Percentiles rank a stretch among this genome's conserved stretches.
phyloP scores from a whole-genome alignment of 1,140 invertebrate species.

The Luehdorfia chinensis region DNA sequence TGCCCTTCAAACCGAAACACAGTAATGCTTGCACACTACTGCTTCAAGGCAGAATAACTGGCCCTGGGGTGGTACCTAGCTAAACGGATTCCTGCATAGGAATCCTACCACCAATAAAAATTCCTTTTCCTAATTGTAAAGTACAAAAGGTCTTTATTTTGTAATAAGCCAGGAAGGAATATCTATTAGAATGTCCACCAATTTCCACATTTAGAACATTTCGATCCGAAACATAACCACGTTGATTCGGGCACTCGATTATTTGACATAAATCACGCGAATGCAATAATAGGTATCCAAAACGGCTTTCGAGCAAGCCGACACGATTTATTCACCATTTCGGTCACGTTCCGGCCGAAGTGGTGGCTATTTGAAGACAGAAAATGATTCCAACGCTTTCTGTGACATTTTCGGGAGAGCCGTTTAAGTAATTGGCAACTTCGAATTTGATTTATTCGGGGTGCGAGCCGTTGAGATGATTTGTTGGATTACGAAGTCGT shows the following conservation, averaged over 20 bases:
- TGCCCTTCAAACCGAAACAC: too few species aligned
- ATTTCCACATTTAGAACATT: too few species aligned
- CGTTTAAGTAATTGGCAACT: conserved; percentile 39
- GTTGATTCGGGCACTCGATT: conserved; percentile 41
- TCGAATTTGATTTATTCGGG: conserved; percentile 33
- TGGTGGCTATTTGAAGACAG: conserved; percentile 48
- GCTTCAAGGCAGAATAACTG: too few species aligned
- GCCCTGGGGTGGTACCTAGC: too few species aligned
- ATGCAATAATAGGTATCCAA: conserved; percentile 52
- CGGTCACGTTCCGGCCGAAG: conserved; percentile 51
- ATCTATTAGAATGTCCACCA: too few species aligned
- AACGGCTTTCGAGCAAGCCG: conserved; percentile 28
- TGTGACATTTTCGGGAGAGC: conserved; percentile 44
- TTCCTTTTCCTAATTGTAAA: too few species aligned
- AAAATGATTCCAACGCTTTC: conserved; percentile 48
- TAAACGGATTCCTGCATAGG: too few species aligned
- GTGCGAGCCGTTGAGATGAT: conserved; percentile 17
- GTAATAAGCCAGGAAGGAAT: too few species aligned
- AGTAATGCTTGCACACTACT: too few species aligned
- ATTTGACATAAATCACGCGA: conserved; percentile 46
- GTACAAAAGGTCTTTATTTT: too few species aligned
- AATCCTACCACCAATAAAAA: too few species aligned
- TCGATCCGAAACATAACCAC: too few species aligned
- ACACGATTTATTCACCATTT: conserved; percentile 58
- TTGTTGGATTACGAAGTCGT: conserved; percentile 18